These are phyloP conservation scores for Hydractinia symbiolongicarpus DNA, from an alignment of 30 jellyfish, hydroid and myxozoan genomes.

Conservation along the genomic window DNA sequence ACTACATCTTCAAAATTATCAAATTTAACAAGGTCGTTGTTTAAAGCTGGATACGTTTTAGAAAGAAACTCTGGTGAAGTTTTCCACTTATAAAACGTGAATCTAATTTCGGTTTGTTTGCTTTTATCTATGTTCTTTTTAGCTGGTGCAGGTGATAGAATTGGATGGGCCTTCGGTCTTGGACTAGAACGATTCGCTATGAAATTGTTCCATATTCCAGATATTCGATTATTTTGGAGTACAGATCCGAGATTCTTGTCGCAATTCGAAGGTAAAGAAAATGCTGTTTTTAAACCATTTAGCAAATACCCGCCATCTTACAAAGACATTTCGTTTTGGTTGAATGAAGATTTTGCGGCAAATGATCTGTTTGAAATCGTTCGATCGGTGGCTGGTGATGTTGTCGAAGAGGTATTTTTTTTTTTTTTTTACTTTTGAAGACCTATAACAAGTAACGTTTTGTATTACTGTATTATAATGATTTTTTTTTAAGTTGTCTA, in stretches of 20 bases:
- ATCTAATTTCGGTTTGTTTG: too few species aligned
- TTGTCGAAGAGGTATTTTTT: slow-evolving; percentile 80
- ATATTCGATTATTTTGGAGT: slow-evolving; percentile 98
- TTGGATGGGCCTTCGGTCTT: slow-evolving; percentile 99
- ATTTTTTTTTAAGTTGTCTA: too few species aligned
- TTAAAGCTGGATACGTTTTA: too few species aligned
- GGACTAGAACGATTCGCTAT: slow-evolving; percentile 98
- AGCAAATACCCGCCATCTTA: slow-evolving; percentile 97
- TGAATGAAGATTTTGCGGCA: slow-evolving; percentile 44
- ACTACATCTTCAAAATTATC: too few species aligned
- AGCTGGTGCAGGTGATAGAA: slow-evolving; percentile 94
- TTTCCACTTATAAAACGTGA: too few species aligned
- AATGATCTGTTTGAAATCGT: slow-evolving; percentile 87
- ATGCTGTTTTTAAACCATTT: slow-evolving; percentile 73
- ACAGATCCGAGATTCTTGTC: slow-evolving; percentile 81
- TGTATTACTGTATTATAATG: too few species aligned
- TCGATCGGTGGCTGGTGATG: slow-evolving; percentile 84
- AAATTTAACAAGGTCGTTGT: too few species aligned
- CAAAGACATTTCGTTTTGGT: slow-evolving; percentile 95
- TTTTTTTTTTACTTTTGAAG: neutral
- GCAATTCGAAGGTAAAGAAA: slow-evolving; percentile 52
- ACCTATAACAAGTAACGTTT: too few species aligned
- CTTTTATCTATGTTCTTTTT: neutral
- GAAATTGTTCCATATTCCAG: slow-evolving; percentile 90
- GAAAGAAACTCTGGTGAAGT: too few species aligned